Conservation (phyloP, 2,113 vertebrate genomes). For the Bostrychus sinensis region DNA sequence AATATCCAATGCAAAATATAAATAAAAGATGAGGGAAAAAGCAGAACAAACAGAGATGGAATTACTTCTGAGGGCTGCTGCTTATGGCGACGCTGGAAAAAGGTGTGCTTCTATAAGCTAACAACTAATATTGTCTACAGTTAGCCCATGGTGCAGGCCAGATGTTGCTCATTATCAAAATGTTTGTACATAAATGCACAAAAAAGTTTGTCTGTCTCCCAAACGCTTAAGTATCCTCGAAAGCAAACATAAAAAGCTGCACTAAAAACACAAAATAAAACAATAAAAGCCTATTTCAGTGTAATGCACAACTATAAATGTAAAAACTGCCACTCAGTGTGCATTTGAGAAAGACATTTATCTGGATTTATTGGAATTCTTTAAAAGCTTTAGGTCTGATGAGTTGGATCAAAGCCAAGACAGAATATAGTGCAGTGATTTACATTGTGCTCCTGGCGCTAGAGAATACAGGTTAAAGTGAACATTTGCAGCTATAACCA, state of each 20-base stretch:
- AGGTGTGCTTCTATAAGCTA: no score
- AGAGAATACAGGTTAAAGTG: slow-evolving; percentile 29
- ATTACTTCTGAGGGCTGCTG: no score
- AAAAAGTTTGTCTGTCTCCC: no score
- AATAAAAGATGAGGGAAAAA: no score
- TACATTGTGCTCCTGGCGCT: slow-evolving; percentile 32
- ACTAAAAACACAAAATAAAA: slow-evolving; percentile 1
- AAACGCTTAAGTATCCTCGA: neutral
- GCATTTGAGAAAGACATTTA: neutral
- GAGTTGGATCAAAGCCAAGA: slow-evolving; percentile 3
- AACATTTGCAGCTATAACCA: slow-evolving; percentile 15
- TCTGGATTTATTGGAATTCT: neutral
- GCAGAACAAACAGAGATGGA: no score
- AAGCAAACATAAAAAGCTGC: neutral
- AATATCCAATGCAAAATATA: no score
- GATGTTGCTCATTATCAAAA: no score
- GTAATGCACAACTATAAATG: neutral
- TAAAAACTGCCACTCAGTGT: neutral
- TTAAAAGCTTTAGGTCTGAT: slow-evolving; percentile 6
- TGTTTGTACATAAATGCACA: no score
- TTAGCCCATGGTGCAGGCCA: no score
- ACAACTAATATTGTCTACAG: no score
- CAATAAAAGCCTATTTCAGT: neutral
- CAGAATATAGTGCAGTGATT: slow-evolving; percentile 7
- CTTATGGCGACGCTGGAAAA: no score